These are phyloP conservation scores for Sterna hirundo DNA, from an alignment of 2,113 vertebrate genomes.

Conservation along the genomic window DNA sequence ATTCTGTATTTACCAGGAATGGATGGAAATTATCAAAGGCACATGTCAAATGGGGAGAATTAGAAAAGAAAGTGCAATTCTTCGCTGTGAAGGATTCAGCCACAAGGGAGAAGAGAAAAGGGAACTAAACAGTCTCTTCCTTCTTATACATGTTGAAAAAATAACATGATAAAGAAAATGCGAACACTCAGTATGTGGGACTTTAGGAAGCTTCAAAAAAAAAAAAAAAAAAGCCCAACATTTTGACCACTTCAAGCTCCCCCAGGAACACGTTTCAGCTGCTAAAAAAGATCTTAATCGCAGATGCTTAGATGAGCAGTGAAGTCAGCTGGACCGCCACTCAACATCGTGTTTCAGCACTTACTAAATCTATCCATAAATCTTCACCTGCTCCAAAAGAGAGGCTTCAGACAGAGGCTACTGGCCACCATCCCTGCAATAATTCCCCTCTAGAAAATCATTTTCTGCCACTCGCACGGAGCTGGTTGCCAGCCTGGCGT, in stretches of 20 bases:
- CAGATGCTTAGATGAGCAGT: not conserved
- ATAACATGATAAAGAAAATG: not conserved
- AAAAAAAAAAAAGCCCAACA: not conserved
- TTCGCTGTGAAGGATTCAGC: conserved; percentile 24
- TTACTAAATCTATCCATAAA: conserved; percentile 8
- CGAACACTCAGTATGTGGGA: not conserved
- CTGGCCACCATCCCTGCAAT: not conserved
- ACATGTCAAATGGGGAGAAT: not conserved
- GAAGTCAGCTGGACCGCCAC: not conserved
- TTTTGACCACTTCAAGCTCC: not conserved
- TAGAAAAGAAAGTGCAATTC: not conserved
- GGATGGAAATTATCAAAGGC: conserved; percentile 35
- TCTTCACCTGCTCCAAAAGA: conserved; percentile 25
- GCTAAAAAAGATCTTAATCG: not conserved
- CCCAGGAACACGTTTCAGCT: not conserved
- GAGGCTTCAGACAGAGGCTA: not conserved
- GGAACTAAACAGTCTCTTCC: not conserved
- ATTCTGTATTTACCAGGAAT: conserved; percentile 3
- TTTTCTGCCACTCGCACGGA: not conserved
- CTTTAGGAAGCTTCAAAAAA: not conserved
- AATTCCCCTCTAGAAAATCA: conserved; percentile 8
- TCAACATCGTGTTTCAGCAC: not conserved
- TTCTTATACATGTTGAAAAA: not conserved
- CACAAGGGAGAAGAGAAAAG: not conserved
- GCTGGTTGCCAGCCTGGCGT: not conserved